These are phyloP conservation scores for Pogonognathellus flavescens DNA, from an alignment of 1,140 invertebrate species.

Conservation along the genomic window DNA sequence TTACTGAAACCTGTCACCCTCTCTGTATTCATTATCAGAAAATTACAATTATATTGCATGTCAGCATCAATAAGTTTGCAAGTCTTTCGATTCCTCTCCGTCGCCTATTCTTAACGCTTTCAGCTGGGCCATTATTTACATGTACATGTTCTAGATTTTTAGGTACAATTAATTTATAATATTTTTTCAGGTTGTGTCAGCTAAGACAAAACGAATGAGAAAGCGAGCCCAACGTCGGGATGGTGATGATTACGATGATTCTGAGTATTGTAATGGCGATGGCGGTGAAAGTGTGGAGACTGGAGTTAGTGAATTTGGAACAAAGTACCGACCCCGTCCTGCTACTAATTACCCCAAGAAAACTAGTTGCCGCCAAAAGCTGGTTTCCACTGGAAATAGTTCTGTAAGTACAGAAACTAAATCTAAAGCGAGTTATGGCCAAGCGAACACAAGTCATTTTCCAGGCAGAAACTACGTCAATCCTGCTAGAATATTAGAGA, in stretches of 20 bases:
- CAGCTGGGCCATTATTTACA: too few species aligned
- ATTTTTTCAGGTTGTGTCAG: slow-evolving; percentile 45
- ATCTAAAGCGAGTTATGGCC: not conserved
- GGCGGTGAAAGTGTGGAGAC: not conserved
- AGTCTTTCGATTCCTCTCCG: too few species aligned
- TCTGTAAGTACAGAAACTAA: not conserved
- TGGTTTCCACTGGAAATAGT: not conserved
- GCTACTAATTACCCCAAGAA: not conserved
- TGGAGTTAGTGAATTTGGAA: not conserved
- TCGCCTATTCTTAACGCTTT: too few species aligned
- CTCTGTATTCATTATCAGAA: too few species aligned
- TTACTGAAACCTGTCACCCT: not conserved
- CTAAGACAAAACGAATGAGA: slow-evolving; percentile 29
- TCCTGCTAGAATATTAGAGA: not conserved
- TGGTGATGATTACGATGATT: slow-evolving; percentile 9
- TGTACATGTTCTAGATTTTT: not conserved
- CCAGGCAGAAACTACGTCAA: not conserved
- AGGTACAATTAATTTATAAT: not conserved
- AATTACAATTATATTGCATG: too few species aligned
- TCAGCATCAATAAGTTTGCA: too few species aligned
- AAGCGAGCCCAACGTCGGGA: slow-evolving; percentile 39
- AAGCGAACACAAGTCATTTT: too few species aligned
- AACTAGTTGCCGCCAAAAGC: not conserved
- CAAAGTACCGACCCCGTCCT: not conserved
- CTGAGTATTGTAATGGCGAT: not conserved